Evolutionary conservation across 37 sponge, comb jelly and placozoan species (phyloP), one percentile per base, ranked within the genome.

Genomic region (Axinella damicornis): DNA sequence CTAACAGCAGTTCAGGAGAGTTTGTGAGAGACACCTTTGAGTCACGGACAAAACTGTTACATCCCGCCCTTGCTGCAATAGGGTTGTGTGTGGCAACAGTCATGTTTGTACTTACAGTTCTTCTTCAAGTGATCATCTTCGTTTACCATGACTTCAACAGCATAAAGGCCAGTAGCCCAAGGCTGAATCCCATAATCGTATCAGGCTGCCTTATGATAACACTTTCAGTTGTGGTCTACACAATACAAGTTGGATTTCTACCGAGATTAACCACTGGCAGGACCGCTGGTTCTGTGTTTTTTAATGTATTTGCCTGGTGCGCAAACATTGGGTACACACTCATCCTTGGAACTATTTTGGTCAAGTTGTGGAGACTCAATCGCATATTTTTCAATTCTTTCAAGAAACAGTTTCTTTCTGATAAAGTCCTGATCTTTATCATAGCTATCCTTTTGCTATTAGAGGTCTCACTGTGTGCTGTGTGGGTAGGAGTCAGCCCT

Each of bases 91-190:
- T 68, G 22, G 39, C 53, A 24, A 13, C 56, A 0, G 16, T 76
- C 2, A 28, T 66, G 14, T 19, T 76, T 19, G 21, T 54, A 14
- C 57, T 85, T 0, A 53, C 57, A 18, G 54, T 35, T 24, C 25
- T 69, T 56, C n/a, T 85, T 14, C 85, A 85, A 22, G 25, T 68
- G 30, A 58, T 69, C 55, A 33, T 57, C 69, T 55, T 67, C 0
- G 32, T 32, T 28, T 76, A 67, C 53, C 34, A 56, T 38, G 68
- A 68, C 14, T 67, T 37, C 38, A 32, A 38, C 9, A 53, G 67
- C 65, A 85, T 85, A n/a, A 85, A 76, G 53, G 77, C 85, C 1
- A 57, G 69, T 0, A 85, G 85, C 22, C 85, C 85, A 14, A 57
- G 52, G 56, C 22, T 85, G 15, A 46, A 34, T 24, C 85, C 75